Evolutionary conservation across 2,113 vertebrate species (phyloP).

Genomic region (Pelecanoides urinatrix): DNA sequence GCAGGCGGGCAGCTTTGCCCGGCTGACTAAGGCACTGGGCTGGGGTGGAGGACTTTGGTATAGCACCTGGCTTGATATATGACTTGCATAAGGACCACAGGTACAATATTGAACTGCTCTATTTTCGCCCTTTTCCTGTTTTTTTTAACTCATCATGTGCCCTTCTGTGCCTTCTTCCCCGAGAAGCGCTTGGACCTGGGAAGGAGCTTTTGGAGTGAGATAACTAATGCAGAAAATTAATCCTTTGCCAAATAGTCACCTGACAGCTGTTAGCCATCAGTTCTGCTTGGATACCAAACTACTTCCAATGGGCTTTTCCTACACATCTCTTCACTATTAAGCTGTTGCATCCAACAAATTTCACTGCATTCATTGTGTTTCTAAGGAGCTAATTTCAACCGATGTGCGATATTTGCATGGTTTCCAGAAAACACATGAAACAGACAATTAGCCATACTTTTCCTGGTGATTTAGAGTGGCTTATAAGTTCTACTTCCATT

Average conservation of each 20-base stretch:
- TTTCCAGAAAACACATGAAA: not conserved
- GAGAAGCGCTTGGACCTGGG: not conserved
- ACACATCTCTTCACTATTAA: not conserved
- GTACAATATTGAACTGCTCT: not conserved
- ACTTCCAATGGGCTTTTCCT: not conserved
- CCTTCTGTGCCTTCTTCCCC: not conserved
- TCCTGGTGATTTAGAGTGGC: not conserved
- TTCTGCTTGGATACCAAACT: not conserved
- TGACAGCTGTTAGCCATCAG: not conserved
- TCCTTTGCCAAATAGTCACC: not conserved
- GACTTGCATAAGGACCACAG: not conserved
- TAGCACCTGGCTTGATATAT: not conserved
- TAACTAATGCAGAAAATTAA: not conserved
- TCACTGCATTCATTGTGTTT: accelerated
- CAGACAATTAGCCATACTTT: not conserved
- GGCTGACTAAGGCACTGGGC: accelerated
- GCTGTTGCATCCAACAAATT: not conserved
- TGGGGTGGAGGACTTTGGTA: not conserved
- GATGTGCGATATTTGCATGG: not conserved
- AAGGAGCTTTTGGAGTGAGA: not conserved
- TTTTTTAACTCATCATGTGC: not conserved
- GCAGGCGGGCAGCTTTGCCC: not conserved
- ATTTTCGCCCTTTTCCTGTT: not conserved
- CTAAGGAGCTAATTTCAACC: not conserved
- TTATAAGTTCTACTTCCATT: not conserved